Base-by-base conservation (phyloP, 2,113 vertebrate species). In the Etia nguti region DNA sequence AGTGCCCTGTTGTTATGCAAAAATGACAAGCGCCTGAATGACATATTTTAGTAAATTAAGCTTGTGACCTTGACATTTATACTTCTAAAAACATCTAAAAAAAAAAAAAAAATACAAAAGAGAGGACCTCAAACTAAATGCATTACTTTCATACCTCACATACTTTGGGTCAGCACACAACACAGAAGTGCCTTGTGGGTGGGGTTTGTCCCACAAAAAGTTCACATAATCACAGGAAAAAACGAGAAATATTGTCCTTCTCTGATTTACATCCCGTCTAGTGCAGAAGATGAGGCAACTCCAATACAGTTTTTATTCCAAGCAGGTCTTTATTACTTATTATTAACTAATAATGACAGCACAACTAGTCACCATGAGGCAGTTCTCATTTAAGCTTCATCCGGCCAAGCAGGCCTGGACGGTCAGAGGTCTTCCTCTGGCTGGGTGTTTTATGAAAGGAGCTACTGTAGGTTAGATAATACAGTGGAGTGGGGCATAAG, bases 111-210 rank as follows among this genome's bases (percentile, higher is more conserved):
- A 2, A 31, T 2, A 50, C 26, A 59, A 50, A 77, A 1, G 16
- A 80, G 6, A 10, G 8, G 1, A 4, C 22, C 6, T 56, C 38
- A 0, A 20, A 4, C 36, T 15, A 6, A 43, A 86, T 73, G 81
- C 43, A 86, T 41, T 29, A 22, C 38, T 79, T 34, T 38, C 68
- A 92, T 50, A 43, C 73, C 85, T 73, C 54, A 46, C 83, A 86
- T 85, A 65, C 20, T 88, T 70, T 31, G 15, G 65, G 68, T 84
- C 13, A 13, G 83, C 80, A 65, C 13, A 54, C 75, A 82, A 65
- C 26, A 48, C 79, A 85, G n/a, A 83, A 62, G 50, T 80, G 62
- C 22, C 55, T 41, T 68, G 85, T 79, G 91, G 91, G 88, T 88
- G 92, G 81, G 88, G 88, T 79, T 88, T 36, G 83, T 54, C 79